phyloP scores from a whole-genome alignment of 1,140 invertebrate species.

The Drosophila serrata region DNA sequence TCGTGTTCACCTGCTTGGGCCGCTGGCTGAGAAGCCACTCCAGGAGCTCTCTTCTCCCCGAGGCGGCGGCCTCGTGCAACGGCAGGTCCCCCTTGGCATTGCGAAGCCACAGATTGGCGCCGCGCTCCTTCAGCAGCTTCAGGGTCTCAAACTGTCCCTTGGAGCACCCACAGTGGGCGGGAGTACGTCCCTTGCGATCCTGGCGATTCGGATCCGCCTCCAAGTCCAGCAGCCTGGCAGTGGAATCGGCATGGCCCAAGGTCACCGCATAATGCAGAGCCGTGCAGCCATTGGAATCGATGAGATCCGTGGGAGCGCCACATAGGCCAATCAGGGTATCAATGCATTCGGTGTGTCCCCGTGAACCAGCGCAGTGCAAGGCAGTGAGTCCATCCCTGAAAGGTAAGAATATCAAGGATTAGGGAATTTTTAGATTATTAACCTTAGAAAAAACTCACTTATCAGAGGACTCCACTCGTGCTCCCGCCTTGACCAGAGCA shows the following conservation, averaged over 20 bases:
- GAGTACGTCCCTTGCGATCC: slow-evolving; percentile 95
- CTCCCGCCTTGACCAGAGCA: slow-evolving; percentile 93
- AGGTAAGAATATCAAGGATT: background rate
- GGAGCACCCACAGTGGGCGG: slow-evolving; percentile 93
- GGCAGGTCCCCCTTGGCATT: slow-evolving; percentile 96
- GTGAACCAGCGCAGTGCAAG: slow-evolving; percentile 97
- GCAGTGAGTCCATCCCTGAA: slow-evolving; percentile 93
- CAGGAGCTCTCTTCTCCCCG: slow-evolving; percentile 94
- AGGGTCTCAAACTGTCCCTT: slow-evolving; percentile 94
- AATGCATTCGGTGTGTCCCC: slow-evolving; percentile 97
- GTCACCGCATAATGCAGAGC: slow-evolving; percentile 98
- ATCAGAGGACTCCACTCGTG: slow-evolving; percentile 91
- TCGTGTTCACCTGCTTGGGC: slow-evolving; percentile 93
- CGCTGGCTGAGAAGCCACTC: slow-evolving; percentile 94
- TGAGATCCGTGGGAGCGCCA: slow-evolving; percentile 93
- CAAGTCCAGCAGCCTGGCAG: slow-evolving; percentile 93
- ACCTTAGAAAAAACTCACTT: slow-evolving; percentile 86
- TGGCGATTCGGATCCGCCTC: slow-evolving; percentile 96
- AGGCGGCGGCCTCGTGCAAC: slow-evolving; percentile 97
- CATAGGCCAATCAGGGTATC: slow-evolving; percentile 96
- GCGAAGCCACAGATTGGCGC: slow-evolving; percentile 95
- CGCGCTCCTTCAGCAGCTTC: slow-evolving; percentile 89
- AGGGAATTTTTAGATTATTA: too few relatives aligned
- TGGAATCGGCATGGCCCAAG: slow-evolving; percentile 97
- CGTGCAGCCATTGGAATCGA: slow-evolving; percentile 97